Evolutionary conservation across 2,113 vertebrate species (phyloP), one percentile per base, ranked within the genome.

Genomic region (Collichthys lucidus): DNA sequence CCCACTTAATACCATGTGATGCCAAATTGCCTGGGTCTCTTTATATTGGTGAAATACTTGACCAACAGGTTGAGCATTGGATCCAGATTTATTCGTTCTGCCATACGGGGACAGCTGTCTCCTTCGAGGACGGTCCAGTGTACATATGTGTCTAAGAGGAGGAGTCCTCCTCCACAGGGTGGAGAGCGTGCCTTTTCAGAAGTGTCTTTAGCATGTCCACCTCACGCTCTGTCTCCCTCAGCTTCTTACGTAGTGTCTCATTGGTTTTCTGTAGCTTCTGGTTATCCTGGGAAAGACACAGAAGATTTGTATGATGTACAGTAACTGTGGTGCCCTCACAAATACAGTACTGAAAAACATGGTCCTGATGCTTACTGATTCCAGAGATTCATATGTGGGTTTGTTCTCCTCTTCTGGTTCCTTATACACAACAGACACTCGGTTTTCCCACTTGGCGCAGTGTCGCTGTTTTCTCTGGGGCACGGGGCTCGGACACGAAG

Each of bases 401-500:
- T 96, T 97, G 84, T 19, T 72, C 65, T 91, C 95, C 60, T 95
- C 95, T 42, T 90, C 92, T 56, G 90, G 85, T 59, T 96, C 96
- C 86, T 96, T 97, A 4, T 86, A 89, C 77, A 94, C 84, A 5
- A 91, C 40, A 52, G 95, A 96, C 7, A 96, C 96, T 86, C 97
- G 95, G 93, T 98, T 99, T 83, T 99, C 98, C 97, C 98, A 99
- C 89, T 97, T 97, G 88, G 95, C 97, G 74, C 96, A 99, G 0
- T 96, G 94, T 64, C 96, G 95, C 89, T 92, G 95, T 90, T 94
- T 98, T 52, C 96, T 96, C 74, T 95, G 89, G 22, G 96, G 93
- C 74, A 98, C 40, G 0, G 98, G 98, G 90, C 97, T 99, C 64
- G 96, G 97, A 59, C 96, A 96, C 0, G 94, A 95, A 49, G 94